These are phyloP conservation scores for Excalfactoria chinensis DNA, from an alignment of 2,113 vertebrate species.

Conservation along the genomic window DNA sequence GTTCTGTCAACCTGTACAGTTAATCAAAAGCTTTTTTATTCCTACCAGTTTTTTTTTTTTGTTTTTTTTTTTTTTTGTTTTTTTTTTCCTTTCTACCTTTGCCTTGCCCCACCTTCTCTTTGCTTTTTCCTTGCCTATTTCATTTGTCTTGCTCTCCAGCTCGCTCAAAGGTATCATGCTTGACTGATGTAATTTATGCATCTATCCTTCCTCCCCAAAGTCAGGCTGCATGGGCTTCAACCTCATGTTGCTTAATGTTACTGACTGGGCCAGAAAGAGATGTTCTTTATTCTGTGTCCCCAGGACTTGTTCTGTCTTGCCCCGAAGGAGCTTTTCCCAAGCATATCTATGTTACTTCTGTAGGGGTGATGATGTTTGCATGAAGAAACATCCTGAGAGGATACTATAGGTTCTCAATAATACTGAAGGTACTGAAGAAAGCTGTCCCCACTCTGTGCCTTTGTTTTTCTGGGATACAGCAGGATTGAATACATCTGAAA, in stretches of 20 bases:
- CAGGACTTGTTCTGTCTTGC: neutral
- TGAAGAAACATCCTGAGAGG: neutral
- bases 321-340: neutral
- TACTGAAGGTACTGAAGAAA: neutral
- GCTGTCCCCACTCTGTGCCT: fast-evolving
- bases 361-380: neutral
- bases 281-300: neutral
- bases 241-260: fast-evolving
- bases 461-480: neutral
- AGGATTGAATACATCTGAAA: neutral
- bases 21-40: neutral
- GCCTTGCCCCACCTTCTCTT: no score
- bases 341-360: neutral
- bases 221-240: neutral
- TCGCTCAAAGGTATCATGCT: no score
- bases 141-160: no score
- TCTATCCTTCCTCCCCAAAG: no score
- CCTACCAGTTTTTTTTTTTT: no score
- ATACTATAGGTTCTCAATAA: neutral
- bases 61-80: no score
- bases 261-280: neutral
- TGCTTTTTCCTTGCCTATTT: no score
- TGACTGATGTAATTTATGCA: no score
- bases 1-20: neutral
- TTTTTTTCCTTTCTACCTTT: no score